Conservation (phyloP, 2,113 vertebrate species). For the Muntiacus reevesi region DNA sequence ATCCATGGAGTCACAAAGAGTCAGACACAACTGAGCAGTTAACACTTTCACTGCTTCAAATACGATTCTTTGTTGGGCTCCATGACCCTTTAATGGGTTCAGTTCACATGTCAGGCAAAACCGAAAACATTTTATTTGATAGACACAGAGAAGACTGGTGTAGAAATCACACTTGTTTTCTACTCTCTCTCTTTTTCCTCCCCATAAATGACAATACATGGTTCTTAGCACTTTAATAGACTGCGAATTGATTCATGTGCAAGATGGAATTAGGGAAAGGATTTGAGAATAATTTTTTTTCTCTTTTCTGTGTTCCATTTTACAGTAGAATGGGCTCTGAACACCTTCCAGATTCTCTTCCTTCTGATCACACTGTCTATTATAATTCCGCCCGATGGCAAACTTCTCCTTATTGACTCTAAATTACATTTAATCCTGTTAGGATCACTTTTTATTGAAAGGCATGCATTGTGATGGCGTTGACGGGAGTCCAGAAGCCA, state of each 20-base stretch:
- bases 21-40: not conserved
- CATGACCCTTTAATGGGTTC: slow-evolving; percentile 3
- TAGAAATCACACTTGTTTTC: slow-evolving; percentile 45
- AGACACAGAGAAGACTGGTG: slow-evolving; percentile 8
- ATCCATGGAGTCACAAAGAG: not conserved
- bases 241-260: slow-evolving; percentile 66
- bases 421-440: slow-evolving; percentile 77
- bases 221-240: slow-evolving; percentile 73
- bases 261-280: slow-evolving; percentile 37
- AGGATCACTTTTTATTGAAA: slow-evolving; percentile 71
- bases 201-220: slow-evolving; percentile 16
- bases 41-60: not conserved
- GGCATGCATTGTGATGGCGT: slow-evolving; percentile 49
- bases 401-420: slow-evolving; percentile 69
- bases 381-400: slow-evolving; percentile 59
- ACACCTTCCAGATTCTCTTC: slow-evolving; percentile 56
- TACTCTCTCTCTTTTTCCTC: slow-evolving; percentile 1
- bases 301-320: slow-evolving; percentile 58
- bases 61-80: not conserved
- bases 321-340: slow-evolving; percentile 53
- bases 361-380: slow-evolving; percentile 68
- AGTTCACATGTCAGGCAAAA: slow-evolving; percentile 25
- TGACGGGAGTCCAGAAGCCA: slow-evolving; percentile 39
- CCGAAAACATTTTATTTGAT: not conserved
- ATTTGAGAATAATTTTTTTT: slow-evolving; percentile 47